phyloP scores from a whole-genome alignment of 2,113 vertebrate species.

The Polypterus bichir region DNA sequence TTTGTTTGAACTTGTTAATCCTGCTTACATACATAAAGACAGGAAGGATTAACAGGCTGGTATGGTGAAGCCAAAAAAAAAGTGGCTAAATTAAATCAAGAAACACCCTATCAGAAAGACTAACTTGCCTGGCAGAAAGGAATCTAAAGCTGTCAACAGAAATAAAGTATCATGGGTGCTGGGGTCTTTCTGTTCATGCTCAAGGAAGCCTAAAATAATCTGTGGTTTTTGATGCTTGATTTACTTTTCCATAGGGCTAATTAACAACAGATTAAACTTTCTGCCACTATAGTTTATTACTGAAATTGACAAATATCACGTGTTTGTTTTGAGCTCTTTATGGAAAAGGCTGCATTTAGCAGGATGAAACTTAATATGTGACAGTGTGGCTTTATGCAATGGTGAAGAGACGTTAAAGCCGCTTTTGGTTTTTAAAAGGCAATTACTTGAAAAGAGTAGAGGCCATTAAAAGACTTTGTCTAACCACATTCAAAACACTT shows the following conservation, averaged over 20 bases:
- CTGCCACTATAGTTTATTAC: slow-evolving; percentile 55
- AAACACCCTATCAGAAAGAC: slow-evolving; percentile 25
- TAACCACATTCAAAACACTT: too few species aligned
- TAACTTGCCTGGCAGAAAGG: slow-evolving; percentile 37
- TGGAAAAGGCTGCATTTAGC: slow-evolving; percentile 1
- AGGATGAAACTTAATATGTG: too few species aligned
- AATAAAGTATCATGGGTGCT: slow-evolving; percentile 43
- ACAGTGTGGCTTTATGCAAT: too few species aligned
- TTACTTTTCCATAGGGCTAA: slow-evolving; percentile 75
- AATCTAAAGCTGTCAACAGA: slow-evolving; percentile 51
- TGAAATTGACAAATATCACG: slow-evolving; percentile 43
- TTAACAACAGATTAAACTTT: slow-evolving; percentile 68
- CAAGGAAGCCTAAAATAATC: slow-evolving; percentile 61
- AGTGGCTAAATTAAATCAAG: slow-evolving; percentile 48
- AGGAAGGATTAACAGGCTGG: slow-evolving; percentile 62
- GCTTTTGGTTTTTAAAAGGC: too few species aligned
- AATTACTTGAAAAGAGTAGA: too few species aligned
- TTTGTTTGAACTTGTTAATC: slow-evolving; percentile 67
- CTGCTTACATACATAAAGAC: slow-evolving; percentile 51
- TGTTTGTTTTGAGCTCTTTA: slow-evolving; percentile 36
- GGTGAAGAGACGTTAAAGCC: too few species aligned
- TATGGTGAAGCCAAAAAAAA: slow-evolving; percentile 38
- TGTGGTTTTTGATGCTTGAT: slow-evolving; percentile 73
- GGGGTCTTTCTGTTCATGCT: slow-evolving; percentile 53
- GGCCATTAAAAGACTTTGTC: too few species aligned